phyloP scores from a whole-genome alignment of 2,888 invertebrate genomes.

The Rambutsinella grinnellia region DNA sequence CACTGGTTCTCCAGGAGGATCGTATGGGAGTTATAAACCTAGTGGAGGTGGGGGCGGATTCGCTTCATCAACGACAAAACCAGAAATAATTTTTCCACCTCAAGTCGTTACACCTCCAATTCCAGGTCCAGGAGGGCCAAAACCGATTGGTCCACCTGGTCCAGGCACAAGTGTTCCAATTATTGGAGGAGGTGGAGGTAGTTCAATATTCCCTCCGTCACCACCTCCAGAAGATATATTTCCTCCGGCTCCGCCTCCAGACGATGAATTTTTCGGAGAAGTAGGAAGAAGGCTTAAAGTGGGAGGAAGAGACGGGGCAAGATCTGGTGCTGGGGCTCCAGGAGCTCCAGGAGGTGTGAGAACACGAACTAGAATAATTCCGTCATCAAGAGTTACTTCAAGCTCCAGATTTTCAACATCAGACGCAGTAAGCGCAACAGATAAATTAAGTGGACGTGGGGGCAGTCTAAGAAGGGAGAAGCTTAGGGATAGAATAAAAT shows the following conservation, averaged over 20 bases:
- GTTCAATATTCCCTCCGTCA: conserved; percentile 26
- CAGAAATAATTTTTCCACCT: conserved; percentile 32
- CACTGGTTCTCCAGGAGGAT: not conserved
- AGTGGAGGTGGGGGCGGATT: not conserved
- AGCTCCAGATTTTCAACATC: not conserved
- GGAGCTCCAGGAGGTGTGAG: too few species aligned
- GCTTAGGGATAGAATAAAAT: conserved; percentile 47
- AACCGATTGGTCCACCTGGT: conserved; percentile 22
- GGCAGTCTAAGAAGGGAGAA: conserved; percentile 26
- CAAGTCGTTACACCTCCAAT: not conserved
- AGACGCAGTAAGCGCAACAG: conserved; percentile 2
- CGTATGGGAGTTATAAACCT: not conserved
- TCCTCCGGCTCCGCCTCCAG: conserved; percentile 47
- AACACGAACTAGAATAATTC: conserved; percentile 20
- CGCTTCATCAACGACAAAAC: conserved; percentile 16
- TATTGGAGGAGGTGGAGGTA: conserved; percentile 52
- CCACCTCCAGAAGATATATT: conserved; percentile 54
- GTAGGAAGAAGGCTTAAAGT: conserved; percentile 33
- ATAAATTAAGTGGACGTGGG: conserved; percentile 20
- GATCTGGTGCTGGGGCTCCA: not conserved
- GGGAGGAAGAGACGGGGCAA: not conserved
- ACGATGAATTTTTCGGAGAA: conserved; percentile 8
- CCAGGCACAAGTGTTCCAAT: conserved; percentile 55
- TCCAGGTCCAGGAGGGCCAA: conserved; percentile 18
- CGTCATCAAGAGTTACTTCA: conserved; percentile 9